Conservation (phyloP, 2,888 invertebrate genomes). For the Tenodera sinensis region DNA sequence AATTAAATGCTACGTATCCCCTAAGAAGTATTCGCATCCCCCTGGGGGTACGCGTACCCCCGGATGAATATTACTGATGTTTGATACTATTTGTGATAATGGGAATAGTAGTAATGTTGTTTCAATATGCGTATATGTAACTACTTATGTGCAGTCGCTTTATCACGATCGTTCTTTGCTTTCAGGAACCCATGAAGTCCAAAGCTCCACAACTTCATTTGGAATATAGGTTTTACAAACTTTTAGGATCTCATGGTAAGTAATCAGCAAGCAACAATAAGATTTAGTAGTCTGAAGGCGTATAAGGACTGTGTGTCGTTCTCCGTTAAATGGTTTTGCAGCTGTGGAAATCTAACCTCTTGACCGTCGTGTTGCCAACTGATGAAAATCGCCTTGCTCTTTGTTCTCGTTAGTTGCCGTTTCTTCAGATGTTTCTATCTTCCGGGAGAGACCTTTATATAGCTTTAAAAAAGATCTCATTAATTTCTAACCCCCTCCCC, state of each 20-base stretch:
- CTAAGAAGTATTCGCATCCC: no score
- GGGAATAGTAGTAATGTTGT: no score
- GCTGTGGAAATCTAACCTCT: neutral
- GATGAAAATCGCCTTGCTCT: no score
- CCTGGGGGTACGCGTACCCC: no score
- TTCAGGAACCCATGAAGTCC: conserved; percentile 96
- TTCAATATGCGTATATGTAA: no score
- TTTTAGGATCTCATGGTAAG: conserved; percentile 96
- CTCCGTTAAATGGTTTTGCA: neutral
- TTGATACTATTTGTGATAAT: no score
- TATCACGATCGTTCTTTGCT: conserved; percentile 31
- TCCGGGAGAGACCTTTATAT: neutral
- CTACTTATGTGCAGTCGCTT: no score
- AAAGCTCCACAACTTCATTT: conserved; percentile 99
- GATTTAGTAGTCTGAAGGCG: neutral
- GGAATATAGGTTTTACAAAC: conserved; percentile 99
- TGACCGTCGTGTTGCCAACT: neutral
- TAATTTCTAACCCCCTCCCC: neutral
- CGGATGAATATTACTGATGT: no score
- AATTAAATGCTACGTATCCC: no score
- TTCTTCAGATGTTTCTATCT: no score
- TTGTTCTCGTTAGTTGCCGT: no score
- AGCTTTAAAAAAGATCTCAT: no score
- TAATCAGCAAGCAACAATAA: conserved; percentile 4
- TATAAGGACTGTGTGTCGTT: neutral